Evolutionary conservation across 2,113 vertebrate species (phyloP).

Genomic region (Brachyhypopomus gauderio): DNA sequence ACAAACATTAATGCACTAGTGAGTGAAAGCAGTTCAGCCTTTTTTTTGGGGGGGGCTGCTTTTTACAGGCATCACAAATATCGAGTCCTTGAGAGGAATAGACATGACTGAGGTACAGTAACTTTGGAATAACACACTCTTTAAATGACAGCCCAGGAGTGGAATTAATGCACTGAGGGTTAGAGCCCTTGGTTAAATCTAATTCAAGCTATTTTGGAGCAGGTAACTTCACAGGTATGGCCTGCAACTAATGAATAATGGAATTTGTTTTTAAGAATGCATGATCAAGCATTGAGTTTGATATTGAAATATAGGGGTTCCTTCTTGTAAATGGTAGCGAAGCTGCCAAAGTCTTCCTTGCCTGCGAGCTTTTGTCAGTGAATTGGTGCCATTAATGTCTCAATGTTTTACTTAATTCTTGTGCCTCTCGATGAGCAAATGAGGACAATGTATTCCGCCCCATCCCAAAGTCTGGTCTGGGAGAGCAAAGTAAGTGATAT

Average conservation of each 20-base stretch:
- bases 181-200: slow-evolving; percentile 21
- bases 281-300: background rate
- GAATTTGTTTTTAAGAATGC: background rate
- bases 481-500: background rate
- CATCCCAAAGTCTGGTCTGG: background rate
- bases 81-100: slow-evolving; percentile 39
- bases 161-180: background rate
- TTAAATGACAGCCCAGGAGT: background rate
- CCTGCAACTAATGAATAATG: background rate
- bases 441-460: no score
- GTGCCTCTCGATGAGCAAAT: background rate
- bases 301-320: background rate
- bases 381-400: slow-evolving; percentile 34
- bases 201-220: background rate
- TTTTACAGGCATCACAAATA: slow-evolving; percentile 61
- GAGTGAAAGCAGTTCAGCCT: slow-evolving; percentile 63
- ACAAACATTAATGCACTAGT: slow-evolving; percentile 68
- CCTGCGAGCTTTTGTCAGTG: background rate
- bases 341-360: background rate
- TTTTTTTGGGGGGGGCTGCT: slow-evolving; percentile 53
- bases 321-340: background rate
- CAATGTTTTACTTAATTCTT: background rate
- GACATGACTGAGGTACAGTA: slow-evolving; percentile 46
- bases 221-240: background rate
- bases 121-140: slow-evolving; percentile 50